Base-by-base conservation (phyloP, 2,797 vertebrate species). In the Florisuga fusca region DNA sequence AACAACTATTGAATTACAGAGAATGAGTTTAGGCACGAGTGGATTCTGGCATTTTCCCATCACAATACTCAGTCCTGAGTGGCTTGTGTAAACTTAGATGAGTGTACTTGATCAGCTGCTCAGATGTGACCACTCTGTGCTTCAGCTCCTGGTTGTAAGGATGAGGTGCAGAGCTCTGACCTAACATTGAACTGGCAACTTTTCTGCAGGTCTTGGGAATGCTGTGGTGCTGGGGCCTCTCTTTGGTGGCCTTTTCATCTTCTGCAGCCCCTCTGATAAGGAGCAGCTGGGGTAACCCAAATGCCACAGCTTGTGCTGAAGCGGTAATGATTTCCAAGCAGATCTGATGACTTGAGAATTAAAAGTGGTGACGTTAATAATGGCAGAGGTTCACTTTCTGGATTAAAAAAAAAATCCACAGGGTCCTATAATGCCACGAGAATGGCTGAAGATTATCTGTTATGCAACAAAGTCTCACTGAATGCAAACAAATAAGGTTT, bases 391-490 rank as follows among this genome's bases (percentile, higher is more conserved):
- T 87, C 80, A 38, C 54, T 93, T 94, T 88, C 71, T 78, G 93
- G 91, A 87, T 89, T 92, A n/a, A 74, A 91, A 88, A 76, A 80
- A 54, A 41, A 77, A 83, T 72, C 77, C 85, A 18, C 82, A 63
- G 62, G 33, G 83, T 89, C 74, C 69, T 92, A 57, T 91, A 95
- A 64, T 96, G 92, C 90, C 72, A 38, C n/a, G 57, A 90, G 94
- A 87, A 83, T 81, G 89, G 77, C 91, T 86, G 75, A 58, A 95
- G 96, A 97, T 97, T 96, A 97, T 95, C 90, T n/a, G 19, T 97
- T 97, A 94, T 73, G 73, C 97, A 97, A 98, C 79, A 83, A 41
- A 19, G 76, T 76, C 93, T 90, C 7, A 27, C 87, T 46, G 64
- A 76, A 67, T 13, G 66, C 11, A 41, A 77, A 38, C 92, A 75